These are phyloP conservation scores for Maniola jurtina DNA, from an alignment of 1,140 invertebrate species.

Conservation along the genomic window DNA sequence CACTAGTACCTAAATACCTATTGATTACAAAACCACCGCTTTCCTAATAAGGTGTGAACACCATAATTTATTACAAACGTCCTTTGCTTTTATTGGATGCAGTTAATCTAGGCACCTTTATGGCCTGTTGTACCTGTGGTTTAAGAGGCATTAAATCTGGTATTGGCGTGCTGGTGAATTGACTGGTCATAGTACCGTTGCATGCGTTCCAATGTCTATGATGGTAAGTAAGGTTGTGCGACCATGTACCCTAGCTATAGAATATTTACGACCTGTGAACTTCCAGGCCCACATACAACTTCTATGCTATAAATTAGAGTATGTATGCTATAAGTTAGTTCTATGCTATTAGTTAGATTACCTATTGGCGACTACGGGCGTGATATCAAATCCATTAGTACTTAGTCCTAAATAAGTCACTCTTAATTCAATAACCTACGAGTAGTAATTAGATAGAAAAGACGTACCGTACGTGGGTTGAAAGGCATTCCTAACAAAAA, in stretches of 20 bases:
- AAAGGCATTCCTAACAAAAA: too few relatives aligned
- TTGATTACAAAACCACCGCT: not conserved
- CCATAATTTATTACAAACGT: slow-evolving; percentile 5
- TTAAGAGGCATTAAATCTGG: slow-evolving; percentile 32
- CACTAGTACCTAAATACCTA: not conserved
- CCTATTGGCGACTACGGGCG: too few relatives aligned
- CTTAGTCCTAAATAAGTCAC: too few relatives aligned
- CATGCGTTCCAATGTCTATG: slow-evolving; percentile 23
- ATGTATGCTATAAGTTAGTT: too few relatives aligned
- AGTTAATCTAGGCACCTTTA: slow-evolving; percentile 27
- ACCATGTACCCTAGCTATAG: slow-evolving; percentile 66
- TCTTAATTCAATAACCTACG: too few relatives aligned
- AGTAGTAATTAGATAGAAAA: too few relatives aligned
- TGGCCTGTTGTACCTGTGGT: slow-evolving; percentile 24
- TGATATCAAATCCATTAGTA: too few relatives aligned
- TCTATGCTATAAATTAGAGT: not conserved
- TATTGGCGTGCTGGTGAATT: slow-evolving; percentile 39
- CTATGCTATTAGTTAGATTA: too few relatives aligned
- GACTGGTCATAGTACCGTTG: slow-evolving; percentile 62
- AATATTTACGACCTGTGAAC: slow-evolving; percentile 35
- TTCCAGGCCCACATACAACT: not conserved
- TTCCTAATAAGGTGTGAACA: slow-evolving; percentile 1
- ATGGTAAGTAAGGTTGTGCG: slow-evolving; percentile 58
- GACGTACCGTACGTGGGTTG: too few relatives aligned
- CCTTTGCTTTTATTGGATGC: slow-evolving; percentile 19